These are phyloP conservation scores for Macrosiphum euphorbiae DNA, from an alignment of 2,888 invertebrate species.

Conservation along the genomic window DNA sequence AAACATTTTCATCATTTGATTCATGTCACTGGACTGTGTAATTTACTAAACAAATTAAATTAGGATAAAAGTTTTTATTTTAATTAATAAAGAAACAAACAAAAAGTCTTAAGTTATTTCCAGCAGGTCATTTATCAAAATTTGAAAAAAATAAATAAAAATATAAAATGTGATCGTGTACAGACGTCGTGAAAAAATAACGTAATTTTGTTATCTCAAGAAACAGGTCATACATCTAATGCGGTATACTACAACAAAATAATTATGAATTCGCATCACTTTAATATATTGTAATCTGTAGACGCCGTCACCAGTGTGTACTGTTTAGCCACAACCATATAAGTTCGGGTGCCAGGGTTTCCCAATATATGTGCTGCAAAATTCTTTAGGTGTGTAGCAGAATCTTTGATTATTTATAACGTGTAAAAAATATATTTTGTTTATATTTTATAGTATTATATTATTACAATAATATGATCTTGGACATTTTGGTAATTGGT, in stretches of 20 bases:
- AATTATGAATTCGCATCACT: background rate
- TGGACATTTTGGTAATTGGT: background rate
- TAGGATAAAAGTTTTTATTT: conserved; percentile 28
- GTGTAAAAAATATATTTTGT: background rate
- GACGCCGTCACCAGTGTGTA: background rate
- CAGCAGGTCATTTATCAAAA: background rate
- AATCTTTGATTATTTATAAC: background rate
- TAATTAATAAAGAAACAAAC: conserved; percentile 39
- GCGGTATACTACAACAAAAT: background rate
- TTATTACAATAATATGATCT: background rate
- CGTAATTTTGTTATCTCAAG: background rate
- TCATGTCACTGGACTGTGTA: conserved; percentile 28
- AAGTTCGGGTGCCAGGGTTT: background rate
- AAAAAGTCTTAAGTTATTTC: conserved; percentile 28
- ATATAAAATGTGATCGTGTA: background rate
- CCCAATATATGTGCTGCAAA: background rate
- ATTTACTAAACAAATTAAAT: conserved; percentile 48
- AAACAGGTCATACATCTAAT: background rate
- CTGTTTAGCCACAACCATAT: background rate
- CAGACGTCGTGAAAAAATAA: background rate
- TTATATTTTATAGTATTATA: background rate
- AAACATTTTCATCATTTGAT: conserved; percentile 24
- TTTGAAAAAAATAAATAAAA: background rate
- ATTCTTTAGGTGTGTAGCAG: background rate
- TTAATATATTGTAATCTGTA: background rate